phyloP scores from a whole-genome alignment of 2,113 vertebrate genomes.

The Tupaia tana region DNA sequence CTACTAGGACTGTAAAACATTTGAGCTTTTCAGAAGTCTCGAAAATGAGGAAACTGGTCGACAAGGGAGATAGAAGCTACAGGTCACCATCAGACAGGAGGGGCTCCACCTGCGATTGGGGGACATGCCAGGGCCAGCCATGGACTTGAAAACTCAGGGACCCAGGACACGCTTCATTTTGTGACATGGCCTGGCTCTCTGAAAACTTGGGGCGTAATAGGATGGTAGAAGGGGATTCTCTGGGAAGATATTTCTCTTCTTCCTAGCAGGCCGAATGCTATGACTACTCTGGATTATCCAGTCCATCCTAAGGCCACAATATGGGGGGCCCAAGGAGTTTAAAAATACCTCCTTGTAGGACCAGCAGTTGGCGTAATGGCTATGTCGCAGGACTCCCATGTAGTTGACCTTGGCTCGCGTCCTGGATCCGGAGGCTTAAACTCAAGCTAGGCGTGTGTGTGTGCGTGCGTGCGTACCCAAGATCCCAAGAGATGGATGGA shows the following conservation, averaged over 20 bases:
- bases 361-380: too few species aligned
- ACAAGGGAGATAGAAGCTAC: not conserved
- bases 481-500: too few species aligned
- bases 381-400: too few species aligned
- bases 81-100: not conserved
- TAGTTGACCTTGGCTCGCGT: too few species aligned
- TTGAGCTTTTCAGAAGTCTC: slow-evolving; percentile 48
- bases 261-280: not conserved
- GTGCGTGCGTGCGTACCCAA: too few species aligned
- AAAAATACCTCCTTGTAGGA: not conserved
- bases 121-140: not conserved
- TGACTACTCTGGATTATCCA: not conserved
- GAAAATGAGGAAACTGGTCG: slow-evolving; percentile 37
- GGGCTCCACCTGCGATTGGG: not conserved
- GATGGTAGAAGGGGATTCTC: not conserved
- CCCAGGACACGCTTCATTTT: not conserved
- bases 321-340: not conserved
- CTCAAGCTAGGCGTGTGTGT: too few species aligned
- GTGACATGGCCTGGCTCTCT: not conserved
- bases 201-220: not conserved
- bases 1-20: slow-evolving; percentile 58
- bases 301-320: not conserved
- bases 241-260: not conserved
- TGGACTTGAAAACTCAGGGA: not conserved
- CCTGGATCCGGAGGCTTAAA: too few species aligned